A percentile compares a stretch with the other conserved stretches of the same genome.
phyloP scores from a whole-genome alignment of 2,797 vertebrate species.

The Mastacembelus armatus region DNA sequence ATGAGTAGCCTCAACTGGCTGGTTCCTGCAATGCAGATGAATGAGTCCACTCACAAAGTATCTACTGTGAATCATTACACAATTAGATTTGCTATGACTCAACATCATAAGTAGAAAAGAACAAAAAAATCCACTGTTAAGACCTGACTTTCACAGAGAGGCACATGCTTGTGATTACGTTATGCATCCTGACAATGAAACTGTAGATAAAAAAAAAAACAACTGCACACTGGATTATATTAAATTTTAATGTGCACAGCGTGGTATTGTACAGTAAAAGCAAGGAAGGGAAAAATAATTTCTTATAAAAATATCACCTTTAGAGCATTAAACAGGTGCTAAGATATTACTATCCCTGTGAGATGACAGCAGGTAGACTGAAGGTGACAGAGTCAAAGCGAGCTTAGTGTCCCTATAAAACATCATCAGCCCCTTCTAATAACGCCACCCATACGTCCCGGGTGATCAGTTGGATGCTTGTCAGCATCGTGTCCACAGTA shows the following conservation, averaged over 20 bases:
- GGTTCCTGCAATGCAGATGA: slow-evolving; percentile 25
- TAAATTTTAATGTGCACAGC: slow-evolving; percentile 86
- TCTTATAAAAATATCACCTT: slow-evolving; percentile 78
- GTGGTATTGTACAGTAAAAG: slow-evolving; percentile 83
- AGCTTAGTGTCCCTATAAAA: slow-evolving; percentile 61
- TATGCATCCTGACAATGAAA: neutral
- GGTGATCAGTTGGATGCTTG: no score
- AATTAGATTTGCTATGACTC: slow-evolving; percentile 62
- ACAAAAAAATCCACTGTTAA: slow-evolving; percentile 29
- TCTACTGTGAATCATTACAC: slow-evolving; percentile 26
- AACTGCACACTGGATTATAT: slow-evolving; percentile 65
- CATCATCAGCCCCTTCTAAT: no score
- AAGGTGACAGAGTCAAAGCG: slow-evolving; percentile 64
- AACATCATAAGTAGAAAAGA: slow-evolving; percentile 52
- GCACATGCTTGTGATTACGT: slow-evolving; percentile 8
- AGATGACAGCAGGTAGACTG: slow-evolving; percentile 72
- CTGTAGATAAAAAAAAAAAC: slow-evolving; percentile 28
- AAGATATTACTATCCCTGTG: slow-evolving; percentile 55
- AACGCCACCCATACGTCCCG: neutral
- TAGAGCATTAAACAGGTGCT: slow-evolving; percentile 64
- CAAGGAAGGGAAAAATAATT: slow-evolving; percentile 64
- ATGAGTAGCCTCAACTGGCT: slow-evolving; percentile 18
- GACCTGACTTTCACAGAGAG: neutral
- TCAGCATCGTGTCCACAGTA: slow-evolving; percentile 65
- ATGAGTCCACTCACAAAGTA: slow-evolving; percentile 34